Evolutionary conservation across 2,113 vertebrate genomes (phyloP).

Genomic region (Chinchilla lanigera): DNA sequence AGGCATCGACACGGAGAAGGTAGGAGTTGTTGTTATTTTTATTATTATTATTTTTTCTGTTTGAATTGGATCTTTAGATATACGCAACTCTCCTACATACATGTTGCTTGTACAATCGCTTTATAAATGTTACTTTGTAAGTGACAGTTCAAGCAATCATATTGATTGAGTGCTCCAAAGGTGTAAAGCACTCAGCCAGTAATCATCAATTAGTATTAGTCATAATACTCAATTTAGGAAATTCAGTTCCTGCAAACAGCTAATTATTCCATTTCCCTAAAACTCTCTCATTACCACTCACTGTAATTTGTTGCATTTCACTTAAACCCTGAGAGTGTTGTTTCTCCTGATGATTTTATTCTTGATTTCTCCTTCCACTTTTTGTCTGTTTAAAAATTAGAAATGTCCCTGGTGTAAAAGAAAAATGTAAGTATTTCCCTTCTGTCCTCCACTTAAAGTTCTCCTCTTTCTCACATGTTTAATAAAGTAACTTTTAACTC

Average conservation of each 20-base stretch:
- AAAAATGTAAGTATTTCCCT: neutral
- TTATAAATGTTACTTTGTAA: slow-evolving; percentile 46
- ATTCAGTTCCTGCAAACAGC: slow-evolving; percentile 53
- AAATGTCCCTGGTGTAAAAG: neutral
- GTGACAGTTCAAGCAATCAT: slow-evolving; percentile 46
- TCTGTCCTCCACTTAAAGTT: neutral
- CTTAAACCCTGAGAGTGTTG: neutral
- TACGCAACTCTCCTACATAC: neutral
- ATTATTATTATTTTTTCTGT: neutral
- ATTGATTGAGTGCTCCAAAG: slow-evolving; percentile 47
- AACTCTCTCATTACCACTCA: neutral
- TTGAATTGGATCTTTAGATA: neutral
- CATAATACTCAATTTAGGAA: slow-evolving; percentile 61
- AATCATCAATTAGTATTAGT: slow-evolving; percentile 46
- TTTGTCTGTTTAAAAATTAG: slow-evolving; percentile 7
- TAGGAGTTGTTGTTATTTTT: slow-evolving; percentile 78
- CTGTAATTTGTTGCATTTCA: neutral
- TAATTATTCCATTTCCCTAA: slow-evolving; percentile 38
- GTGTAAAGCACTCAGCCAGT: neutral
- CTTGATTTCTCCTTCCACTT: slow-evolving; percentile 1
- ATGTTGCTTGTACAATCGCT: neutral
- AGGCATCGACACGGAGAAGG: slow-evolving; percentile 99
- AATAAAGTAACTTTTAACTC: neutral
- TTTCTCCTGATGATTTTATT: slow-evolving; percentile 31
- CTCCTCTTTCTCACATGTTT: neutral